These are phyloP conservation scores for Meteorus colon DNA, from an alignment of 2,888 invertebrate genomes.

Conservation along the genomic window DNA sequence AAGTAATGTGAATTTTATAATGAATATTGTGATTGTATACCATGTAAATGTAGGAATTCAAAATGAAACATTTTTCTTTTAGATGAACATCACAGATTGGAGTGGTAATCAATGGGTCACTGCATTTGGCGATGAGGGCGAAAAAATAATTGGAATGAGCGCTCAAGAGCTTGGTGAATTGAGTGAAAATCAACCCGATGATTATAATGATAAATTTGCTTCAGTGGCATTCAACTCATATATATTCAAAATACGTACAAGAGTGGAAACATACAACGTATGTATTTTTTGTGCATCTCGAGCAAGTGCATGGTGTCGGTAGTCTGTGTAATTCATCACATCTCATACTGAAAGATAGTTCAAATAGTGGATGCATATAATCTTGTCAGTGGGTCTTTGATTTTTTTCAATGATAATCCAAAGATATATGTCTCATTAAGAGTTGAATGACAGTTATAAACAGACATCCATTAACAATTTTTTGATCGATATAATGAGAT, in stretches of 20 bases:
- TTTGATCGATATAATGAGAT: no score
- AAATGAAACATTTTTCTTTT: slow-evolving; percentile 50
- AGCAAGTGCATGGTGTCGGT: neutral
- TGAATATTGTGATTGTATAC: no score
- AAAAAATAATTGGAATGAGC: slow-evolving; percentile 81
- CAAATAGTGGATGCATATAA: no score
- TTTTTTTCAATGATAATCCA: no score
- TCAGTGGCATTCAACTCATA: slow-evolving; percentile 86
- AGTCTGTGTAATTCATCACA: no score
- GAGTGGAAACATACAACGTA: slow-evolving; percentile 94
- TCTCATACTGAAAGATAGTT: no score
- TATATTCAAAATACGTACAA: slow-evolving; percentile 89
- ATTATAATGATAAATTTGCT: slow-evolving; percentile 81
- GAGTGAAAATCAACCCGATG: slow-evolving; percentile 80
- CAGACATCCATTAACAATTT: no score
- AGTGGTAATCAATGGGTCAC: slow-evolving; percentile 93
- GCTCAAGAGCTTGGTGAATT: slow-evolving; percentile 87
- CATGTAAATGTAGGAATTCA: neutral
- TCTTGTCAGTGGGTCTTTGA: no score
- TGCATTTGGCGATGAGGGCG: slow-evolving; percentile 89
- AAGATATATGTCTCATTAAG: no score
- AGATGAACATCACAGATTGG: slow-evolving; percentile 91
- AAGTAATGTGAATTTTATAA: slow-evolving; percentile 70
- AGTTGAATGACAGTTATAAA: no score
- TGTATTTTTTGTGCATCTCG: slow-evolving; percentile 66